Conservation (phyloP, 2,888 invertebrate genomes). For the Melangyna quadrimaculata region DNA sequence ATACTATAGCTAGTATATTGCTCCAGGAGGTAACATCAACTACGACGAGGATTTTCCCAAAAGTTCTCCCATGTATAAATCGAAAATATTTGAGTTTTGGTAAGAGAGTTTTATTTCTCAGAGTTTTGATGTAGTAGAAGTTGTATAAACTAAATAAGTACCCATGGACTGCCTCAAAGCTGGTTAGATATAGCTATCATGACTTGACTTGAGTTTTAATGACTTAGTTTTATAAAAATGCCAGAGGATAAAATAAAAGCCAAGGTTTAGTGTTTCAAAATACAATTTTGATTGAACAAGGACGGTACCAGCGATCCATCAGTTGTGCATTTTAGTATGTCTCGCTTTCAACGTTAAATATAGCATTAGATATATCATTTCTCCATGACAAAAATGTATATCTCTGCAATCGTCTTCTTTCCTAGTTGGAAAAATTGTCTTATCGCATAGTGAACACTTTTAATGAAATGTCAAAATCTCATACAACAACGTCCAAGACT, state of each 20-base stretch:
- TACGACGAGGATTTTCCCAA: background rate
- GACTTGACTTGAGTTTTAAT: background rate
- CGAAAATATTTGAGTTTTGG: conserved; percentile 17
- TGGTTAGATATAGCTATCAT: background rate
- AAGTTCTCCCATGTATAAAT: conserved; percentile 7
- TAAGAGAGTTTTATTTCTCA: background rate
- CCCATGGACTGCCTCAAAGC: background rate
- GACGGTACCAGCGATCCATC: too few relatives aligned
- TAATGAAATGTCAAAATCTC: too few relatives aligned
- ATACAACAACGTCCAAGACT: too few relatives aligned
- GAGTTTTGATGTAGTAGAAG: background rate
- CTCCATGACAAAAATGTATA: too few relatives aligned
- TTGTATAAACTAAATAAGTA: background rate
- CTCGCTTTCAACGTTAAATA: too few relatives aligned
- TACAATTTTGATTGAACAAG: too few relatives aligned
- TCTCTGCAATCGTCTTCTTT: too few relatives aligned
- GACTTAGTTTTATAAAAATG: background rate
- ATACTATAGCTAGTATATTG: too few relatives aligned
- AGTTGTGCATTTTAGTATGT: too few relatives aligned
- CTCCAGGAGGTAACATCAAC: conserved; percentile 10
- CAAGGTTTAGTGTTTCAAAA: background rate
- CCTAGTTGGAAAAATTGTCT: too few relatives aligned
- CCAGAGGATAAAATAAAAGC: background rate
- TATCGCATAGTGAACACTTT: too few relatives aligned
- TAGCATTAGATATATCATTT: too few relatives aligned